Conservation (phyloP, 2,888 invertebrate genomes). For the Cenopis cana region DNA sequence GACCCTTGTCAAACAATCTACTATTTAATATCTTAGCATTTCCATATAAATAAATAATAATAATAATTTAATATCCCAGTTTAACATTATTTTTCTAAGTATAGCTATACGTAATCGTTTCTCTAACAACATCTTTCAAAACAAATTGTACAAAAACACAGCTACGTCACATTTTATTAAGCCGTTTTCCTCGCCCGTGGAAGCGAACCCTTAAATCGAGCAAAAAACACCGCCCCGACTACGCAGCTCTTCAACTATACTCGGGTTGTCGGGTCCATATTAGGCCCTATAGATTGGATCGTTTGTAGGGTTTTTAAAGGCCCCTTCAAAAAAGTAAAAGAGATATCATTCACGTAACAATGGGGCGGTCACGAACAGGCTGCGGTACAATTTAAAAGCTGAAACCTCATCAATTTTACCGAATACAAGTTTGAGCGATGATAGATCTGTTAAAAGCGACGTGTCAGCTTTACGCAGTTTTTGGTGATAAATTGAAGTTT, state of each 20-base stretch:
- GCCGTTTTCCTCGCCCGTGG: slow-evolving; percentile 21
- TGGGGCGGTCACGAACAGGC: slow-evolving; percentile 42
- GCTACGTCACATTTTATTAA: slow-evolving; percentile 7
- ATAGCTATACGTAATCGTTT: too few relatives aligned
- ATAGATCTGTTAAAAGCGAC: slow-evolving; percentile 20
- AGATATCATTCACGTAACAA: slow-evolving; percentile 44
- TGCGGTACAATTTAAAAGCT: slow-evolving; percentile 41
- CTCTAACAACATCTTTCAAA: background rate
- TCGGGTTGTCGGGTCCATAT: slow-evolving; percentile 27
- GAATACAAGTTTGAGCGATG: slow-evolving; percentile 33
- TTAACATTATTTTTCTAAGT: too few relatives aligned
- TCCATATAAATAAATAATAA: too few relatives aligned
- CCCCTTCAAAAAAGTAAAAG: slow-evolving; percentile 43
- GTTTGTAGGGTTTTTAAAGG: slow-evolving; percentile 43
- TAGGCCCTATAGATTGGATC: slow-evolving; percentile 40
- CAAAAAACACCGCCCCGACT: slow-evolving; percentile 31
- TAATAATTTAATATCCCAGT: too few relatives aligned
- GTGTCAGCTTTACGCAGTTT: slow-evolving; percentile 6
- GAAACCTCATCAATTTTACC: slow-evolving; percentile 39
- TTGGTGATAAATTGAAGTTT: background rate
- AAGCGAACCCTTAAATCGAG: slow-evolving; percentile 25
- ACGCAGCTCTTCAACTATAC: slow-evolving; percentile 38
- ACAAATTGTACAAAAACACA: background rate
- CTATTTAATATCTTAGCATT: too few relatives aligned
- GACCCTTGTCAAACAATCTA: too few relatives aligned